Evolutionary conservation across 2,113 vertebrate genomes (phyloP).

Genomic region (Motacilla alba): DNA sequence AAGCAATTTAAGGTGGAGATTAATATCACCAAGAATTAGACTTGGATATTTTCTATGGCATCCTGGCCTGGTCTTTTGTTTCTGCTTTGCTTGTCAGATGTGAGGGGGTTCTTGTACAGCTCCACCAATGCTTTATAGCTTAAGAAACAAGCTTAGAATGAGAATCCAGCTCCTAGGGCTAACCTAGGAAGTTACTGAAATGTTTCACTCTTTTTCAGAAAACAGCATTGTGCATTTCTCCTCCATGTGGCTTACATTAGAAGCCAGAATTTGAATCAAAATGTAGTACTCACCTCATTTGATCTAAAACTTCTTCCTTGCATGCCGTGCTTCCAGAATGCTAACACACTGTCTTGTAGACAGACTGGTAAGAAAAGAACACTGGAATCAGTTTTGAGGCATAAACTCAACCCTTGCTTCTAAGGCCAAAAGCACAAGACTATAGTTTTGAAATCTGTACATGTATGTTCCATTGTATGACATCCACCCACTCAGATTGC

Average conservation of each 20-base stretch:
- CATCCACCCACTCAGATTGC: background rate
- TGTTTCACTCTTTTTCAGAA: background rate
- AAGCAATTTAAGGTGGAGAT: background rate
- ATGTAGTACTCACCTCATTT: constrained; percentile 84
- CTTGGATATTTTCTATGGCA: background rate
- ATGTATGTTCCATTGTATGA: background rate
- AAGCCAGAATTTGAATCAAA: background rate
- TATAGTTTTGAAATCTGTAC: background rate
- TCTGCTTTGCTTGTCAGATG: background rate
- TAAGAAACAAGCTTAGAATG: background rate
- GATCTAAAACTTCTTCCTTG: constrained; percentile 96
- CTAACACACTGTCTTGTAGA: constrained; percentile 95
- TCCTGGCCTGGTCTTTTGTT: background rate
- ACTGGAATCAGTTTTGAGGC: background rate
- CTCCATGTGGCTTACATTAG: background rate
- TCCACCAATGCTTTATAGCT: background rate
- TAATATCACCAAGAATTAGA: background rate
- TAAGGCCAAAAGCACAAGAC: background rate
- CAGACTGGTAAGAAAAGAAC: constrained; percentile 82
- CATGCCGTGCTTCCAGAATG: constrained; percentile 98
- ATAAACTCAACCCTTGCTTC: background rate
- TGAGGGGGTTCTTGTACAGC: background rate
- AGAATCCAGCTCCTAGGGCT: background rate
- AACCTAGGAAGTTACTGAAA: background rate
- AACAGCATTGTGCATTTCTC: background rate